Evolutionary conservation across 2,797 vertebrate species (phyloP), one percentile per base, ranked within the genome.

Genomic region (Microctenopoma stevenorrisi): DNA sequence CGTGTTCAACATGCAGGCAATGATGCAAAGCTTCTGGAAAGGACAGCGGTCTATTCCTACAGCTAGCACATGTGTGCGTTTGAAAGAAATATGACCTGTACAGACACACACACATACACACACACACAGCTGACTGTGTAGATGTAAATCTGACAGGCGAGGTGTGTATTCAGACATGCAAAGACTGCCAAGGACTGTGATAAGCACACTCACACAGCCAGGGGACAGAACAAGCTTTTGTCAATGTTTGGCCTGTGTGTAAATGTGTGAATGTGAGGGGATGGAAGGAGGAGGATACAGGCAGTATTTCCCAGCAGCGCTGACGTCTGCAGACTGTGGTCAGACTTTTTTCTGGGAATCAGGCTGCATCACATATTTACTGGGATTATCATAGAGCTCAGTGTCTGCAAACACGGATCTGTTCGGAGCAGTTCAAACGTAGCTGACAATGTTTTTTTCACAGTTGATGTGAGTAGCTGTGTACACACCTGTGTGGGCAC

Each of bases 11-110:
- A 68, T 62, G 48, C 59, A 59, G 73, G 22, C 38, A 13, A 47
- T 42, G 65, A 78, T 59, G 78, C 70, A 37, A n/a, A 74, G 64
- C 55, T 66, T 14, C 66, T 81, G 74, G 58, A 69, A 72, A 77
- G 51, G 55, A 25, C 1, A 66, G 55, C 40, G 1, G 40, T 10
- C 40, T 13, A 0, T 18, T 54, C 42, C 10, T 0, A n/a, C 53
- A n/a, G 42, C 30, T 35, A 22, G 63, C 40, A 30, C 37, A 10
- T 44, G 53, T 52, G 47, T 43, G 46, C 40, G 48, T 44, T 52
- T 37, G 52, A 42, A 18, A 37, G 40, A 65, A 67, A 70, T 73
- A 33, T 40, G 60, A 76, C 60, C 64, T 14, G 1, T 7, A 37
- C 52, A 30, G 1, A 42, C 46, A 50, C 14, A 42, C 46, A 37